Conservation (phyloP, 2,113 vertebrate genomes). For the Microcebus jonahi region DNA sequence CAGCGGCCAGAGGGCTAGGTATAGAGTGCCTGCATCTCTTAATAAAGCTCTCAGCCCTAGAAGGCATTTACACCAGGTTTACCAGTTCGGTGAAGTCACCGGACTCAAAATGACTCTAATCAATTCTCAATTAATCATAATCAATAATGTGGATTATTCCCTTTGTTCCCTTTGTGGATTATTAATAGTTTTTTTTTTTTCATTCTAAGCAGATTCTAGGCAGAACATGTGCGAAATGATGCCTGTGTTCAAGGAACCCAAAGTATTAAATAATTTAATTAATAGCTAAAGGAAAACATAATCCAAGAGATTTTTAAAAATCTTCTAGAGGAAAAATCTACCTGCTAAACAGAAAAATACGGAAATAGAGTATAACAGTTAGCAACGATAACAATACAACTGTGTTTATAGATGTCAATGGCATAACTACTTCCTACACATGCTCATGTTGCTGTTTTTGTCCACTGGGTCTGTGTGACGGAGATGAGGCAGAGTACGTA, state of each 20-base stretch:
- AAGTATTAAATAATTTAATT: background rate
- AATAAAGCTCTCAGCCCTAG: background rate
- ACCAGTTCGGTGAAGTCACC: background rate
- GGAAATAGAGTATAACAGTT: background rate
- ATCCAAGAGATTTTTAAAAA: background rate
- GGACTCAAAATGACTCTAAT: background rate
- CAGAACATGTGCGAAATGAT: conserved; percentile 10
- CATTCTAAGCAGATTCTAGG: background rate
- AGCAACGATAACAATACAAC: background rate
- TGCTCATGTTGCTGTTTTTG: background rate
- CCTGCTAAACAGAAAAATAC: background rate
- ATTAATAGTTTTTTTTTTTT: background rate
- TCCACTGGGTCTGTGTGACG: background rate
- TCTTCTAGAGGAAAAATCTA: background rate
- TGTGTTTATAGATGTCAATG: background rate
- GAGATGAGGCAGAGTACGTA: background rate
- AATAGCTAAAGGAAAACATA: conserved; percentile 26
- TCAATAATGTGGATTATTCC: background rate
- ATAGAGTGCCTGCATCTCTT: no score
- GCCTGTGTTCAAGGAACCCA: background rate
- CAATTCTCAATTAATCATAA: background rate
- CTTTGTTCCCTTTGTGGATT: background rate
- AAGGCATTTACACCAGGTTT: background rate
- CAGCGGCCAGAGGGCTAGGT: background rate
- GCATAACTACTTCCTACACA: background rate